Evolutionary conservation across 2,797 vertebrate genomes (phyloP), one percentile per base, ranked within the genome.

Genomic region (Diplodus puntazzo): DNA sequence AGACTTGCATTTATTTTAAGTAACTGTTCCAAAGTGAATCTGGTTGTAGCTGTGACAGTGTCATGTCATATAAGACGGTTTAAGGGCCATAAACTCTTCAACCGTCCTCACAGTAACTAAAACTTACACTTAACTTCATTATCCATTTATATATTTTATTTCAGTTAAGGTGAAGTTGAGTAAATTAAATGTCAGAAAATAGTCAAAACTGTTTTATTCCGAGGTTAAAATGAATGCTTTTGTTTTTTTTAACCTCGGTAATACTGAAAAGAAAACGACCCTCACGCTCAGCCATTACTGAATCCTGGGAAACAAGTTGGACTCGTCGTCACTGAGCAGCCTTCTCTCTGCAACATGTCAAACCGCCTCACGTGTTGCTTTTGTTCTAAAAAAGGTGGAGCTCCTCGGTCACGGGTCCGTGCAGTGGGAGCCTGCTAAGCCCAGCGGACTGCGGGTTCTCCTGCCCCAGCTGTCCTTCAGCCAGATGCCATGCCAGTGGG

Each of bases 401-500:
- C 93, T 99, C 2, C 59, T 96, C 52, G 98, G 98, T 27, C 89
- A 96, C n/a, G 90, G 95, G 20, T 23, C 84, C 10, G 74, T 99
- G 88, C 86, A 89, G 14, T 99, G 97, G 97, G 71, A 83, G 71
- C 74, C 95, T 1, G 45, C 88, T 34, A 92, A 89, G 75, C 92
- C 95, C n/a, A 79, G 71, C 0, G 98, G 98, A 73, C 91, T 99
- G 2, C 0, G 50, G 20, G 93, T 98, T 23, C 20, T 90, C 73
- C 88, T 98, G 79, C 97, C 98, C 20, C 86, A 55, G 3, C 84
- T 98, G 73, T 77, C 90, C 80, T 59, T 90, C 82, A 83, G 46
- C 67, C 87, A 95, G 91, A 94, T 96, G 93, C 95, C 95, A 2
- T 95, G 96, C 82, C 94, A 94, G 68, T 99, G 98, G 98, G 98